Evolutionary conservation across 64 coral and sea anemone species (phyloP).

Genomic region (Platygyra sinensis): DNA sequence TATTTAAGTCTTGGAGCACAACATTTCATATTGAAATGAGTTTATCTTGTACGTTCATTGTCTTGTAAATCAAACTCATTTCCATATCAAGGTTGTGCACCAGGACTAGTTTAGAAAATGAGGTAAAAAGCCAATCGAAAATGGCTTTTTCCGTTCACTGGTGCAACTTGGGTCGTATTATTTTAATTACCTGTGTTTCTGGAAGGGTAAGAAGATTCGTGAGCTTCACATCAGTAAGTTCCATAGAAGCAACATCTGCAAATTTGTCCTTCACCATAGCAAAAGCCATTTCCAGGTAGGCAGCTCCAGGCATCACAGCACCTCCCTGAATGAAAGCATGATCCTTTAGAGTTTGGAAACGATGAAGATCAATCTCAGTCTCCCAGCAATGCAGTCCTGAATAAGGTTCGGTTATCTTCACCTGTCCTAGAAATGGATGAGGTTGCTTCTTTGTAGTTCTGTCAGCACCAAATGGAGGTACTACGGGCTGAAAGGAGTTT

Average conservation of each 20-base stretch:
- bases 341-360: conserved; percentile 58
- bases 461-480: not conserved
- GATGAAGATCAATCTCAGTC: conserved; percentile 58
- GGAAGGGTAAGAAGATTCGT: conserved; percentile 56
- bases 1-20: too few relatives aligned
- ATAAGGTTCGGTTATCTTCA: conserved; percentile 5
- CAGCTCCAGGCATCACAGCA: conserved; percentile 65
- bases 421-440: conserved; percentile 56
- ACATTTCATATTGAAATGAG: too few relatives aligned
- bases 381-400: conserved; percentile 63
- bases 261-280: conserved; percentile 69
- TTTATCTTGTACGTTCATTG: too few relatives aligned
- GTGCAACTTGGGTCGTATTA: too few relatives aligned
- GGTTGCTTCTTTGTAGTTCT: not conserved
- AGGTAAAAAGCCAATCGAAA: too few relatives aligned
- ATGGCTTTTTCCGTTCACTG: too few relatives aligned
- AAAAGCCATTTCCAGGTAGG: conserved; percentile 73
- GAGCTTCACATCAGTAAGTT: conserved; percentile 56
- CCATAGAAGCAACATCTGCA: conserved; percentile 6
- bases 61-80: too few relatives aligned
- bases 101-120: too few relatives aligned
- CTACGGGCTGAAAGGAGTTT: not conserved
- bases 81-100: too few relatives aligned
- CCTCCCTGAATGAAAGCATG: conserved; percentile 57
- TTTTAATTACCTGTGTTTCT: conserved; percentile 56